Conservation (phyloP, 2,888 invertebrate species). For the Congeria kusceri region DNA sequence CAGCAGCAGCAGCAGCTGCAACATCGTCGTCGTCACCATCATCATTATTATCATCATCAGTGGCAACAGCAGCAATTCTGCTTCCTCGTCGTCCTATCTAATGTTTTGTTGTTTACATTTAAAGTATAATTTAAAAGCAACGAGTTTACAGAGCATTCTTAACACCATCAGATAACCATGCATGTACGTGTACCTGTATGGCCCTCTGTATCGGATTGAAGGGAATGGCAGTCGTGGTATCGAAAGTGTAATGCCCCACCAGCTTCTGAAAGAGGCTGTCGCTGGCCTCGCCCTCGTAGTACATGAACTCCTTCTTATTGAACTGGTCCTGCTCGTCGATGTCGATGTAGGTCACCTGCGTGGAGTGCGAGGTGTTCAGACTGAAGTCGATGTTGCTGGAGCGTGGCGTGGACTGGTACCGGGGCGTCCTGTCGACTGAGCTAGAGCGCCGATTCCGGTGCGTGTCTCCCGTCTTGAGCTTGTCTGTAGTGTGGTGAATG, state of each 20-base stretch:
- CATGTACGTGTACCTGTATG: slow-evolving; percentile 15
- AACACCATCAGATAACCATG: too few species aligned
- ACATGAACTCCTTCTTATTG: slow-evolving; percentile 48
- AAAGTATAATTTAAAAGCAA: too few species aligned
- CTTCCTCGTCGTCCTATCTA: too few species aligned
- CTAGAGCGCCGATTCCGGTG: slow-evolving; percentile 24
- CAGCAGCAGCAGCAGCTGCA: too few species aligned
- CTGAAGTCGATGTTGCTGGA: slow-evolving; percentile 39
- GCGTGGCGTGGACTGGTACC: slow-evolving; percentile 54
- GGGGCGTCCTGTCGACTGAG: slow-evolving; percentile 36
- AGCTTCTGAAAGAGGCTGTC: slow-evolving; percentile 41
- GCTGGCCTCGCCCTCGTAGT: slow-evolving; percentile 58
- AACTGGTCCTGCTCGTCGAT: slow-evolving; percentile 41
- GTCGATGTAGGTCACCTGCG: slow-evolving; percentile 10
- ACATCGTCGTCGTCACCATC: too few species aligned
- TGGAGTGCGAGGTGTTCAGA: slow-evolving; percentile 19
- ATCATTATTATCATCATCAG: too few species aligned
- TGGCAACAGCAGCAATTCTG: too few species aligned
- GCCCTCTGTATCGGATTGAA: slow-evolving; percentile 50
- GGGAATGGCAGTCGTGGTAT: slow-evolving; percentile 41
- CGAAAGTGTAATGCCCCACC: slow-evolving; percentile 51
- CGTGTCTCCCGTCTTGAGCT: slow-evolving; percentile 32
- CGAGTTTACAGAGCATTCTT: too few species aligned
- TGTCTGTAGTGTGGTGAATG: slow-evolving; percentile 48
- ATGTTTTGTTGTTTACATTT: too few species aligned